Conservation (phyloP, 2,888 invertebrate species). For the Macrosoma leucophasiata region DNA sequence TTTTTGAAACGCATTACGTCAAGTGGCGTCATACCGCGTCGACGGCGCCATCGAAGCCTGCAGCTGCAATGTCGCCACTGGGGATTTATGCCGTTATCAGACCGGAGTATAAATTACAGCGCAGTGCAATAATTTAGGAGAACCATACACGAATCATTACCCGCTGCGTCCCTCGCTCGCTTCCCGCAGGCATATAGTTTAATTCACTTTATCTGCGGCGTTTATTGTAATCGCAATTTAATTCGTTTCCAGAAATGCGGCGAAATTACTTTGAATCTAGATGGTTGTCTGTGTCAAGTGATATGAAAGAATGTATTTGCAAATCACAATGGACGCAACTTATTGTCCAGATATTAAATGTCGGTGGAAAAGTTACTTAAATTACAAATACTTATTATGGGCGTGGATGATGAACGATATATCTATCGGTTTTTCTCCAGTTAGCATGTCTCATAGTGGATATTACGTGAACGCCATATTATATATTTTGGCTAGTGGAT, state of each 20-base stretch:
- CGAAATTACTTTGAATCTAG: slow-evolving; percentile 26
- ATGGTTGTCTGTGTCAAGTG: slow-evolving; percentile 1
- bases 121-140: slow-evolving; percentile 71
- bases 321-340: slow-evolving; percentile 30
- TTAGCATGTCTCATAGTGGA: slow-evolving; percentile 47
- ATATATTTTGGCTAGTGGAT: slow-evolving; percentile 40
- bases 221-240: slow-evolving; percentile 57
- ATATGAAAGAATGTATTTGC: slow-evolving; percentile 9
- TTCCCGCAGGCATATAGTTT: slow-evolving; percentile 44
- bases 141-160: slow-evolving; percentile 73
- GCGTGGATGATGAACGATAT: slow-evolving; percentile 60
- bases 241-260: slow-evolving; percentile 34
- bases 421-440: slow-evolving; percentile 38
- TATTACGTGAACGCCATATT: slow-evolving; percentile 41
- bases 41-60: slow-evolving; percentile 58
- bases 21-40: slow-evolving; percentile 61
- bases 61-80: slow-evolving; percentile 56
- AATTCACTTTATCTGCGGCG: slow-evolving; percentile 66
- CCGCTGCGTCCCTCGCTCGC: slow-evolving; percentile 55
- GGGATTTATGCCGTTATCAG: slow-evolving; percentile 73
- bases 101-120: slow-evolving; percentile 66
- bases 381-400: slow-evolving; percentile 50
- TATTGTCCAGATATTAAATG: slow-evolving; percentile 32
- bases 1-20: slow-evolving; percentile 40
- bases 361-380: slow-evolving; percentile 47